Base-by-base conservation (phyloP, 2,888 invertebrate species). In the Sepiola atlantica region DNA sequence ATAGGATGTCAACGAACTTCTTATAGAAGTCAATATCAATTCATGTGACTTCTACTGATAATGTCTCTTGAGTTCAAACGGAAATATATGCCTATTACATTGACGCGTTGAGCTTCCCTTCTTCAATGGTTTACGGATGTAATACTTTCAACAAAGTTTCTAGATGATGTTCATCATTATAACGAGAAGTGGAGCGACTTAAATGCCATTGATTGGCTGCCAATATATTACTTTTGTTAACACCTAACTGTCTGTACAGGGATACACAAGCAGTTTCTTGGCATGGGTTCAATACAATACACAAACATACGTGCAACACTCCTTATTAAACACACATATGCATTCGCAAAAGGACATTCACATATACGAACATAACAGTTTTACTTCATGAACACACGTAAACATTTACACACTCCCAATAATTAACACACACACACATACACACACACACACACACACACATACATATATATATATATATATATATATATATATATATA, bases 161-260 rank as follows among this genome's bases (percentile, higher is more conserved):
- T 77, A 77, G 77, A 28, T 45, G 45, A 45, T 20, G 77, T 24
- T 28, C 77, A 45, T 45, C 45, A 45, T 45, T 45, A 45, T 45
- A 45, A 45, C 8, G 45, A 45, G 45, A 45, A 45, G 45, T 45
- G 45, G 3, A 77, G 28, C 77, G 77, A n/a, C 77, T n/a, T 77
- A 77, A 77, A 77, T 10, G n/a, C n/a, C 77, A 77, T 77, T 77
- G 77, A 77, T 77, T 77, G 77, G 77, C 77, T 77, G 77, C 77
- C 77, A 77, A 77, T 28, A 28, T 77, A 77, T 77, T 77, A 77
- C 77, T 77, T 28, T 77, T 12, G 77, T 77, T 77, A 77, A 77
- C 77, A 77, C 77, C 77, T 77, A 28, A 24, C 77, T 77, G 77
- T 77, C 77, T 77, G 28, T 24, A 77, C 28, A 28, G 28, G 77